Conservation (phyloP, 2,888 invertebrate species). For the Willowsia nigromaculata region DNA sequence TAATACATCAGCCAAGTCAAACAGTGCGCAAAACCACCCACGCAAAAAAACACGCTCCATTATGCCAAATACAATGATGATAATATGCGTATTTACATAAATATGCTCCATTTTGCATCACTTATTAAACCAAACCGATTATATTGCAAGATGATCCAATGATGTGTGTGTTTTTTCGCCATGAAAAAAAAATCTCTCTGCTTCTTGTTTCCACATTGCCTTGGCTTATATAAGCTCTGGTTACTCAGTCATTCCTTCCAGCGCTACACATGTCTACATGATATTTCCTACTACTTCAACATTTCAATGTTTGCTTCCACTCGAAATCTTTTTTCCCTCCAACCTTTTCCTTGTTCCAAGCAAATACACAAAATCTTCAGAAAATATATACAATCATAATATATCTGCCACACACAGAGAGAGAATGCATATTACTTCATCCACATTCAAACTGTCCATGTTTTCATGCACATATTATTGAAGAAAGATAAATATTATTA, state of each 20-base stretch:
- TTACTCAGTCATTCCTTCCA: not conserved
- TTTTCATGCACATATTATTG: conserved; percentile 6
- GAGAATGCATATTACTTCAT: too few relatives aligned
- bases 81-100: not conserved
- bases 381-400: not conserved
- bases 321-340: not conserved
- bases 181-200: too few relatives aligned
- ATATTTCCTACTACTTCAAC: not conserved
- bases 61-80: not conserved
- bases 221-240: not conserved
- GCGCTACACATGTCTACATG: not conserved
- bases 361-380: not conserved
- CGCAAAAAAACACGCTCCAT: not conserved
- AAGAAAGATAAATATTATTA: too few relatives aligned
- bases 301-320: not conserved
- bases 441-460: too few relatives aligned
- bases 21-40: not conserved
- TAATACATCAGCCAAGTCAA: not conserved
- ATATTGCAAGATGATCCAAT: too few relatives aligned
- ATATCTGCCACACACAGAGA: too few relatives aligned
- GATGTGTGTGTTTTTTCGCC: not conserved
- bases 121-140: too few relatives aligned
- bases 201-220: not conserved
- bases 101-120: too few relatives aligned
- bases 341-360: not conserved